Percentiles rank a stretch among this genome's conserved stretches.
phyloP scores from a whole-genome alignment of 1,140 invertebrate species.

The Sarcophaga bullata region DNA sequence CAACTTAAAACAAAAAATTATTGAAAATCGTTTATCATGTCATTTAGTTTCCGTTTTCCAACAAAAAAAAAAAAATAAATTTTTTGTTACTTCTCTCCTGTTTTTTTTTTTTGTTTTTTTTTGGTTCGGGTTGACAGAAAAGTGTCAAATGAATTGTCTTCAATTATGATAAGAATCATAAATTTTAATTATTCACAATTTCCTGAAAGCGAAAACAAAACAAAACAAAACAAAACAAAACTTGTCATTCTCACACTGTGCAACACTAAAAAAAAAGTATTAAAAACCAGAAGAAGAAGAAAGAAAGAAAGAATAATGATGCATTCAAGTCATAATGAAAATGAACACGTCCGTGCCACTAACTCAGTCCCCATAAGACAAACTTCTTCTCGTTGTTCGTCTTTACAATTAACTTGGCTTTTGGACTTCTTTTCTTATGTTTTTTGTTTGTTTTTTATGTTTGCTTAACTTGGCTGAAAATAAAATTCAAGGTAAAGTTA shows the following conservation, averaged over 20 bases:
- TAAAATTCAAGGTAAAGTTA: no score
- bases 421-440: no score
- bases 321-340: constrained; percentile 15
- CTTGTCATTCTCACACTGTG: background rate
- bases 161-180: constrained; percentile 10
- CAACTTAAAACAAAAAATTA: background rate
- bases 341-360: background rate
- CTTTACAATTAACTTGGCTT: no score
- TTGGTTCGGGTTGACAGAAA: background rate
- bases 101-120: no score
- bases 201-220: background rate
- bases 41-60: background rate
- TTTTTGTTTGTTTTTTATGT: no score
- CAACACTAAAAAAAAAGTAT: background rate
- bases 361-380: background rate
- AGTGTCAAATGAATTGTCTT: constrained; percentile 21
- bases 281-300: no score
- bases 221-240: background rate
- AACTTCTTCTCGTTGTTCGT: no score
- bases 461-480: no score
- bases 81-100: no score
- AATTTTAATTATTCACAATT: constrained; percentile 16
- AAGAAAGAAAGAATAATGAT: background rate
- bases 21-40: background rate
- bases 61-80: background rate